phyloP scores from a whole-genome alignment of 2,797 vertebrate genomes.

The Scyliorhinus canicula region DNA sequence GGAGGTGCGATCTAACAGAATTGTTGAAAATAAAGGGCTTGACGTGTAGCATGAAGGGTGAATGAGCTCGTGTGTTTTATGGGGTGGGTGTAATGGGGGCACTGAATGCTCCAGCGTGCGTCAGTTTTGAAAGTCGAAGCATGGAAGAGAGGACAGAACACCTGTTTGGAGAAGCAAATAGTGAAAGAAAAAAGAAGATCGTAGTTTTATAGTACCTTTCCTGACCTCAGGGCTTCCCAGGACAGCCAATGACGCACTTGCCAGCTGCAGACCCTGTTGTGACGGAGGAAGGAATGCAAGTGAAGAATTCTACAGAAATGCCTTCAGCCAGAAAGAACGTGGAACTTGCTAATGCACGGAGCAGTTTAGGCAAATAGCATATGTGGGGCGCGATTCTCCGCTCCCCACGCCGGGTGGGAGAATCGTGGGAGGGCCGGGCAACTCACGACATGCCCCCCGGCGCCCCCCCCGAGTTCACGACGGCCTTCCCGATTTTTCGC shows the following conservation, averaged over 20 bases:
- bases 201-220: background rate
- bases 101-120: background rate
- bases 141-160: background rate
- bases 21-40: slow-evolving; percentile 5
- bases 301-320: background rate
- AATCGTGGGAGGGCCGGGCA: no score
- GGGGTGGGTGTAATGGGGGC: no score
- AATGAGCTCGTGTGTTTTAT: background rate
- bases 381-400: no score
- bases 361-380: background rate
- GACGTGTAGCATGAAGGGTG: background rate
- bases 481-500: no score
- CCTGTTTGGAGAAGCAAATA: background rate
- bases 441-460: no score
- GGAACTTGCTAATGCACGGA: background rate
- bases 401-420: no score
- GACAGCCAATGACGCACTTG: background rate
- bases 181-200: background rate
- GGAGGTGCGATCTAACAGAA: background rate
- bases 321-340: background rate
- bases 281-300: background rate
- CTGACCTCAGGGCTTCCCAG: background rate
- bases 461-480: no score
- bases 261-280: background rate
- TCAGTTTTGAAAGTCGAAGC: background rate